Evolutionary conservation across 2,113 vertebrate genomes (phyloP).

Genomic region (Rhagologus leucostigma): DNA sequence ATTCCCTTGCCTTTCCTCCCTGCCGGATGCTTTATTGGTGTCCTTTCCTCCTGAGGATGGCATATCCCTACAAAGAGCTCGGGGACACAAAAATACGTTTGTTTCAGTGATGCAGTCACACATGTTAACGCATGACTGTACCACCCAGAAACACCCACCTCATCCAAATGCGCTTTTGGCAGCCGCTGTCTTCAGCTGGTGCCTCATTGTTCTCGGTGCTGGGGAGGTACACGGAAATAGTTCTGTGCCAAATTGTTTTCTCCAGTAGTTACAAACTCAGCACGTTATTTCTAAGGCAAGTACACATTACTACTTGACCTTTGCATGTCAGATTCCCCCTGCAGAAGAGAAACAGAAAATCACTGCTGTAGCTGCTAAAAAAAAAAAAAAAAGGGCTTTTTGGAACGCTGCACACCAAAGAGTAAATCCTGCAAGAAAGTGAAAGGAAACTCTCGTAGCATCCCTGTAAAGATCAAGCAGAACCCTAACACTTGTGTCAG

Average conservation of each 20-base stretch:
- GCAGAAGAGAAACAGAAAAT: background rate
- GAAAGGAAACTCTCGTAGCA: background rate
- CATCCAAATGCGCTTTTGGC: constrained; percentile 47
- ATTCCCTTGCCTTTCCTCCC: background rate
- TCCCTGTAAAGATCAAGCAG: background rate
- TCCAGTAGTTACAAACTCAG: constrained; percentile 24
- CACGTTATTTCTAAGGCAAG: background rate
- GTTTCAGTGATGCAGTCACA: constrained; percentile 1
- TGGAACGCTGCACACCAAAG: background rate
- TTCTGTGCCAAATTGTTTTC: background rate
- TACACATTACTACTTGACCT: background rate
- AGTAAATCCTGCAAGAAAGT: background rate
- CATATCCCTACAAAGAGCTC: background rate
- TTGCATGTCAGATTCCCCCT: background rate
- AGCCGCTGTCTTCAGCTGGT: constrained; percentile 26
- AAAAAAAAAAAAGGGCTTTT: background rate
- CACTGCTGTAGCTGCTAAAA: background rate
- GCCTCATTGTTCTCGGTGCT: constrained; percentile 9
- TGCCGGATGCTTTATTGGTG: background rate
- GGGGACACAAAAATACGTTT: background rate
- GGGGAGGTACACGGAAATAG: background rate
- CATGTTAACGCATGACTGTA: constrained; percentile 33
- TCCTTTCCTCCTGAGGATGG: background rate
- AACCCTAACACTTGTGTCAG: background rate
- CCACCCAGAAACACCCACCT: constrained; percentile 48